Evolutionary conservation across 2,888 invertebrate genomes (phyloP).

Genomic region (Campopleginae sp.): DNA sequence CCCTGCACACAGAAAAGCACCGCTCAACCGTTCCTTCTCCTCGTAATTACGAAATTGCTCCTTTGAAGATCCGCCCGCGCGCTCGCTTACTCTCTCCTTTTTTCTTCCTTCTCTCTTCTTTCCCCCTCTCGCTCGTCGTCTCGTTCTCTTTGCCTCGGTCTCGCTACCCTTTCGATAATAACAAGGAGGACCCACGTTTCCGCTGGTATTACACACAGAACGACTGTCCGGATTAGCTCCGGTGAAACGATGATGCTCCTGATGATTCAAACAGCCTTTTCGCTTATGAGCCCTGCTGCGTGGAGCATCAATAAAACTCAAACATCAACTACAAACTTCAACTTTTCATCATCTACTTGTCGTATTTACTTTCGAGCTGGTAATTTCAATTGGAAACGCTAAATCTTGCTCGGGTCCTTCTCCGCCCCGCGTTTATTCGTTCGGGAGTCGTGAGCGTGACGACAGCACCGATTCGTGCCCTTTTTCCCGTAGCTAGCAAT

Average conservation of each 20-base stretch:
- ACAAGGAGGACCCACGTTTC: slow-evolving; percentile 51
- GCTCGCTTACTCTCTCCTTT: slow-evolving; percentile 28
- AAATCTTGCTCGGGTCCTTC: neutral
- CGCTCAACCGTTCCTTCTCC: slow-evolving; percentile 74
- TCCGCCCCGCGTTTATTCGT: neutral
- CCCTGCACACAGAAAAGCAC: slow-evolving; percentile 67
- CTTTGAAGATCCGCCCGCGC: slow-evolving; percentile 81
- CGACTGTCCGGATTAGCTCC: slow-evolving; percentile 38
- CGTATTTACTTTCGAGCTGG: slow-evolving; percentile 10
- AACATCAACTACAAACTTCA: neutral
- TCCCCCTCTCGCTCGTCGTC: slow-evolving; percentile 72
- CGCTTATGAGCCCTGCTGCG: slow-evolving; percentile 4
- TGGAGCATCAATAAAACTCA: slow-evolving; percentile 17
- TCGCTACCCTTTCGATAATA: slow-evolving; percentile 47
- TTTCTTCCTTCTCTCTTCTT: slow-evolving; percentile 62
- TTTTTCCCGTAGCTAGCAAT: neutral
- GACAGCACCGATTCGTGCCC: neutral
- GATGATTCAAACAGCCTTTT: slow-evolving; percentile 15
- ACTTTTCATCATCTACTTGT: slow-evolving; percentile 3
- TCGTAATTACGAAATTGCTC: slow-evolving; percentile 83
- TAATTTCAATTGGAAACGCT: neutral
- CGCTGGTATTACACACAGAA: slow-evolving; percentile 49
- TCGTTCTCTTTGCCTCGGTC: slow-evolving; percentile 69
- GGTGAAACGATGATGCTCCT: slow-evolving; percentile 19
- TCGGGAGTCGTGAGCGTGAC: neutral